These are phyloP conservation scores for Taxidea taxus DNA, from an alignment of 2,113 vertebrate species.

Conservation along the genomic window DNA sequence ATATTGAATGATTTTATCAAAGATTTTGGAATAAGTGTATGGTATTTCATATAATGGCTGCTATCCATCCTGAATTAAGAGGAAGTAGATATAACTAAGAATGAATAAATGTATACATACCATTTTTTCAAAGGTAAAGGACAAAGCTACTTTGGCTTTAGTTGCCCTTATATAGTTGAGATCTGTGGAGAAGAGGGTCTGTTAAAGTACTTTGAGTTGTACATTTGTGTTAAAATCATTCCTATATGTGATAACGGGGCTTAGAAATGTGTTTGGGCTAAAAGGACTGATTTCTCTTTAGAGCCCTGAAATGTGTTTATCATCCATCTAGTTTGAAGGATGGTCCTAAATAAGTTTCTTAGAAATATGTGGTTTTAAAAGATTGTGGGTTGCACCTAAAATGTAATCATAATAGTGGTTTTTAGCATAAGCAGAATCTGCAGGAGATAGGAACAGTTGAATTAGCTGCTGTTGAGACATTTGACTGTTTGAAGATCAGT, in stretches of 20 bases:
- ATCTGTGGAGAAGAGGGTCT: background rate
- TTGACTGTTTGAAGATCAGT: slow-evolving; percentile 44
- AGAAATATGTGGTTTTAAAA: slow-evolving; percentile 42
- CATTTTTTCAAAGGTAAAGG: background rate
- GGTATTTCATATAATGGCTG: background rate
- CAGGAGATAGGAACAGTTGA: background rate
- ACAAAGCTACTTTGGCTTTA: background rate
- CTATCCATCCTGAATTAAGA: slow-evolving; percentile 3
- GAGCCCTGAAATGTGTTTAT: background rate
- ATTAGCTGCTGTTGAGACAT: slow-evolving; percentile 39
- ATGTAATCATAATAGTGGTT: background rate
- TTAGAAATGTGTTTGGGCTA: background rate
- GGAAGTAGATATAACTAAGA: background rate
- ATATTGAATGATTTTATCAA: slow-evolving; percentile 21
- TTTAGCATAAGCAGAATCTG: background rate
- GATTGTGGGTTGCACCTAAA: slow-evolving; percentile 23
- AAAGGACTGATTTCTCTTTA: background rate
- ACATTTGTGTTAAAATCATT: slow-evolving; percentile 28
- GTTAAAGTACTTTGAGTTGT: slow-evolving; percentile 49
- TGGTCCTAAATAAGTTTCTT: slow-evolving; percentile 13
- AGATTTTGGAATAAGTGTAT: background rate
- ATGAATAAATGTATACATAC: slow-evolving; percentile 22
- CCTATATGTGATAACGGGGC: background rate
- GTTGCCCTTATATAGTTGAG: background rate
- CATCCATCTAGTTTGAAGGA: background rate